A percentile compares a stretch with the other conserved stretches of the same genome.
phyloP scores from a whole-genome alignment of 2,113 vertebrate genomes.

The Xenopus tropicalis region UCB_Xtro_10.0 CM004448.2:95023001-95023500 shows the following conservation, averaged over 20 bases:
- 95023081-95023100: conserved; percentile 85
- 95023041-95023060: conserved; percentile 70
- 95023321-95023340: conserved; percentile 47
- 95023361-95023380: conserved; percentile 37
- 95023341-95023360: conserved; percentile 43
- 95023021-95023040: conserved; percentile 66
- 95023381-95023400: conserved; percentile 40
- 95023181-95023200: conserved; percentile 42
- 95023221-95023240: conserved; percentile 7
- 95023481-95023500: conserved; percentile 2
- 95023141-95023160: conserved; percentile 62
- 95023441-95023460: neutral
- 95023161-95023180: conserved; percentile 57
- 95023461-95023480: neutral
- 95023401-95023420: conserved; percentile 42
- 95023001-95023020: conserved; percentile 68
- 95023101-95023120: conserved; percentile 73
- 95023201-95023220: neutral
- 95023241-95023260: conserved; percentile 38
- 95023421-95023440: conserved; percentile 19
- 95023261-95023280: conserved; percentile 29
- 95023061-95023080: conserved; percentile 70
- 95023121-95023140: conserved; percentile 60
- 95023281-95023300: conserved; percentile 47
- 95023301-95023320: conserved; percentile 46